Conservation (phyloP, 2,113 vertebrate genomes). For the Oreochromis aureus region DNA sequence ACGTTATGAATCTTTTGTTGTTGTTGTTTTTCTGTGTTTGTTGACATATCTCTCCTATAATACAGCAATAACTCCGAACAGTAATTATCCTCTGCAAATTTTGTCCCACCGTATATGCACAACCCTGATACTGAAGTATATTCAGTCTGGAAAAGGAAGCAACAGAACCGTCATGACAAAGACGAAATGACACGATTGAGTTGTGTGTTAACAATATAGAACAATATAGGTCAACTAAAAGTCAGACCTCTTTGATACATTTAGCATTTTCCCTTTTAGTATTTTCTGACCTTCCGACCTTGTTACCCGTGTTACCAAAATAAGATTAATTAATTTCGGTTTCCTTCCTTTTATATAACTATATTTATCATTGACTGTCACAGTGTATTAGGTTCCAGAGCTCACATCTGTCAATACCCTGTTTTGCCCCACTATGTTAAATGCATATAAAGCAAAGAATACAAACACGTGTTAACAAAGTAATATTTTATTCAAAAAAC, state of each 20-base stretch:
- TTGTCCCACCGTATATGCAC: neutral
- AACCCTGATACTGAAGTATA: neutral
- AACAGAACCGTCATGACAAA: neutral
- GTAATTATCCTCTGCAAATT: neutral
- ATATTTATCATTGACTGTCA: neutral
- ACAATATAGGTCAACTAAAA: neutral
- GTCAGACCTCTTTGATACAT: neutral
- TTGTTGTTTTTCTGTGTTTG: neutral
- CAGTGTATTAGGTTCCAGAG: neutral
- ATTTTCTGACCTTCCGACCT: neutral
- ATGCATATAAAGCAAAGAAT: neutral
- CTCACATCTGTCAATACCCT: neutral
- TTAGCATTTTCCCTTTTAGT: neutral
- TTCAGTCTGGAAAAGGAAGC: neutral
- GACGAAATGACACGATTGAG: neutral
- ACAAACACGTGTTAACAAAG: neutral
- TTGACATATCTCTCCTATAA: neutral
- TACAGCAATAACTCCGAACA: neutral
- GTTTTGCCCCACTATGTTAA: rapidly evolving
- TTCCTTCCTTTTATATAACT: neutral
- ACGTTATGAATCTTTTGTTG: rapidly evolving
- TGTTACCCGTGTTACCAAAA: neutral
- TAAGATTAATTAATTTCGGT: neutral
- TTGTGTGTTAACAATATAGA: neutral
- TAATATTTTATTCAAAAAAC: neutral